These are phyloP conservation scores for Pandemis corylana DNA, from an alignment of 2,888 invertebrate genomes.

Conservation along the genomic window DNA sequence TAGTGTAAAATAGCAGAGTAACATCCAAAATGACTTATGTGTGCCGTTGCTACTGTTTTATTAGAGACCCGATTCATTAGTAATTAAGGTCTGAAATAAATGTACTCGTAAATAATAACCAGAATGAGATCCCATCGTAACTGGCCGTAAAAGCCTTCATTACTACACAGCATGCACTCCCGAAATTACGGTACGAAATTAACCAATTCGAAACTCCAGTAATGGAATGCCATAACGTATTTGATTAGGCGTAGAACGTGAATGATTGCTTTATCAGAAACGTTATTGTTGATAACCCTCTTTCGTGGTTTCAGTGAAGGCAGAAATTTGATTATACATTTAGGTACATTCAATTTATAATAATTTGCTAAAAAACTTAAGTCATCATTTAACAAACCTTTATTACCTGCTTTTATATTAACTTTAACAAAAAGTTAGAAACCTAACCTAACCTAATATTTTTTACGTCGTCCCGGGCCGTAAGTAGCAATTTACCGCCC, in stretches of 20 bases:
- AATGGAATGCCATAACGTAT: constrained; percentile 2
- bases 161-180: not conserved
- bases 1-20: not conserved
- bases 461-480: too few relatives aligned
- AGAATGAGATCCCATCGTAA: not conserved
- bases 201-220: not conserved
- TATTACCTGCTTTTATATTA: too few relatives aligned
- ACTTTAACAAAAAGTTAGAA: too few relatives aligned
- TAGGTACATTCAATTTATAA: too few relatives aligned
- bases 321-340: too few relatives aligned
- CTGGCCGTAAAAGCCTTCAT: not conserved
- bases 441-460: too few relatives aligned
- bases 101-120: not conserved
- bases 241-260: not conserved
- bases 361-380: too few relatives aligned
- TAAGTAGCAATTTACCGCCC: too few relatives aligned
- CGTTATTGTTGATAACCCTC: too few relatives aligned
- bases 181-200: constrained; percentile 1
- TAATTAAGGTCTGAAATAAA: constrained; percentile 1
- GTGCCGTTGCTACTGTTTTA: not conserved
- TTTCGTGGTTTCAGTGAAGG: too few relatives aligned
- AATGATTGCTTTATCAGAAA: too few relatives aligned
- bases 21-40: not conserved
- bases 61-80: not conserved
- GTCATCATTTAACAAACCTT: too few relatives aligned